phyloP scores from a whole-genome alignment of 2,888 invertebrate genomes.

The Oscheius sp. region DNA sequence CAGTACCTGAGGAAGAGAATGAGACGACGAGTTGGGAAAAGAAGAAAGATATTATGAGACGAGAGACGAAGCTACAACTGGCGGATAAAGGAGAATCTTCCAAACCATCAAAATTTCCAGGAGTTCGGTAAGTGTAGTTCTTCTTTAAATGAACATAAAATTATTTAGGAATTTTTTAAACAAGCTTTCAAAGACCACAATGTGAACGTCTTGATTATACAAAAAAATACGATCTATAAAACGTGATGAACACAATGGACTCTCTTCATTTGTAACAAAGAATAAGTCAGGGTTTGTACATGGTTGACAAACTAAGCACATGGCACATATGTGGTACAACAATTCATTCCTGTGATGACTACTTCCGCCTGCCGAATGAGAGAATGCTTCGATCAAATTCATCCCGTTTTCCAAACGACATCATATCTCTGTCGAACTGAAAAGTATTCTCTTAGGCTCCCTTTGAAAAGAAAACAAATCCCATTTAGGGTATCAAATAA shows the following conservation, averaged over 20 bases:
- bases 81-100: neutral
- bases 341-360: constrained; percentile 29
- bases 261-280: constrained; percentile 12
- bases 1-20: constrained; percentile 16
- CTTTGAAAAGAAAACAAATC: neutral
- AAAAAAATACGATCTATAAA: too few relatives aligned
- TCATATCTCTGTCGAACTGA: constrained; percentile 49
- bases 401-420: constrained; percentile 54
- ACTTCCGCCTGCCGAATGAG: constrained; percentile 48
- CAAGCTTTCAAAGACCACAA: constrained; percentile 27
- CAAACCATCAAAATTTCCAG: constrained; percentile 23
- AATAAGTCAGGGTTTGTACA: constrained; percentile 5
- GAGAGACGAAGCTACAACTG: constrained; percentile 9
- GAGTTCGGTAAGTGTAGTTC: neutral
- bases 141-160: neutral
- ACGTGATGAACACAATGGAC: neutral
- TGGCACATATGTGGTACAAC: constrained; percentile 17
- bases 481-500: neutral
- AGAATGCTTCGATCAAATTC: constrained; percentile 51
- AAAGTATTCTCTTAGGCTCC: neutral
- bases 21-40: constrained; percentile 25
- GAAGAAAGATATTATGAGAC: constrained; percentile 25
- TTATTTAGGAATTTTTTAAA: constrained; percentile 24
- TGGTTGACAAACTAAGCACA: neutral
- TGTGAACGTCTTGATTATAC: constrained; percentile 4